Conservation (phyloP, 1,140 invertebrate genomes). For the Lepidotrigona ventralis region DNA sequence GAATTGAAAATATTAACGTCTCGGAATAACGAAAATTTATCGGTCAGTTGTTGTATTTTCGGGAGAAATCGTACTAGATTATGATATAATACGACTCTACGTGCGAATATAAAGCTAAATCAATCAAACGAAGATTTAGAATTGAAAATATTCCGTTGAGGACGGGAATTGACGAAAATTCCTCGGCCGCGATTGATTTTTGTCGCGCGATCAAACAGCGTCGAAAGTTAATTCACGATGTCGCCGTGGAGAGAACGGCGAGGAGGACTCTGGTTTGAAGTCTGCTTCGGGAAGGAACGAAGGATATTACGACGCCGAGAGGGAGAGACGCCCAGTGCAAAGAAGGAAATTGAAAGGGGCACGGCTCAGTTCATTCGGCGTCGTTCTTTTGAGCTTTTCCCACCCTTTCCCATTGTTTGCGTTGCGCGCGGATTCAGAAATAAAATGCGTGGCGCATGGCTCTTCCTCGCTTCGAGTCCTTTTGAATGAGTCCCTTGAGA, state of each 20-base stretch:
- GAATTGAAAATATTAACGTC: too few relatives aligned
- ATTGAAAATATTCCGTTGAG: not conserved
- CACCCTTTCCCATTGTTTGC: constrained; percentile 11
- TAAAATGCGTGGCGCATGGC: not conserved
- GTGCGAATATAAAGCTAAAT: not conserved
- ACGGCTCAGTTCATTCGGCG: not conserved
- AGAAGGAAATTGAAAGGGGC: constrained; percentile 28
- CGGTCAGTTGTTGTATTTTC: too few relatives aligned
- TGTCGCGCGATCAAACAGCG: not conserved
- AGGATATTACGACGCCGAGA: constrained; percentile 17
- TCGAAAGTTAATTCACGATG: constrained; percentile 17
- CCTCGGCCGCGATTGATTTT: too few relatives aligned
- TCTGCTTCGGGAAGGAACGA: not conserved
- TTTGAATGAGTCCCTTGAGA: not conserved
- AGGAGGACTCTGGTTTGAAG: not conserved
- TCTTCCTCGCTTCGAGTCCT: not conserved
- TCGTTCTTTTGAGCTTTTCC: constrained; percentile 9
- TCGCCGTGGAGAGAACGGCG: too few relatives aligned
- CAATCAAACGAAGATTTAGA: not conserved
- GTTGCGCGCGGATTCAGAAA: not conserved
- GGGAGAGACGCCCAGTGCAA: not conserved
- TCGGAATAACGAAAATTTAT: too few relatives aligned
- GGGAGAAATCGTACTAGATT: too few relatives aligned
- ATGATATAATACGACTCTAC: too few relatives aligned
- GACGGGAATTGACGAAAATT: too few relatives aligned